Conservation (phyloP, 2,888 invertebrate species). For the Chymomyza fuscimana region DNA sequence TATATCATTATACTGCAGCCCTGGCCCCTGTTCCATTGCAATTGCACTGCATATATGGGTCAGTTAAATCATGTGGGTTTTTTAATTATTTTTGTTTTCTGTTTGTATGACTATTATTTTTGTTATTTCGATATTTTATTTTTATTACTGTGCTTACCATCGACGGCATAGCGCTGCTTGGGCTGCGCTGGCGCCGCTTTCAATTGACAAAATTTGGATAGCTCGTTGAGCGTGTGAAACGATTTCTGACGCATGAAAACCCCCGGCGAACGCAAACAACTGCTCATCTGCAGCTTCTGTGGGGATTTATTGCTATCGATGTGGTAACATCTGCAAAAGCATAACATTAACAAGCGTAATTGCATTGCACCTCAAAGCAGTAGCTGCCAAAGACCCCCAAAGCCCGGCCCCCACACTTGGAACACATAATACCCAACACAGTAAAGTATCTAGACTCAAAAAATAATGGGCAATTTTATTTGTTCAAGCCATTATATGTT, state of each 20-base stretch:
- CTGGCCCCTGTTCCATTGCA: constrained; percentile 17
- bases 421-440: too few species aligned
- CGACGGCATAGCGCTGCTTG: constrained; percentile 51
- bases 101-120: neutral
- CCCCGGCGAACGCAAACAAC: constrained; percentile 77
- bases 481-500: neutral
- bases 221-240: constrained; percentile 78
- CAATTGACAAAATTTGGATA: constrained; percentile 73
- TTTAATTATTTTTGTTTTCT: neutral
- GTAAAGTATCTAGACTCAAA: neutral
- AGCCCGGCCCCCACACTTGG: too few species aligned
- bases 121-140: neutral
- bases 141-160: constrained; percentile 66
- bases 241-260: constrained; percentile 78
- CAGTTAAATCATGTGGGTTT: constrained; percentile 8
- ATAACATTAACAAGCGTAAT: constrained; percentile 11
- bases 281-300: constrained; percentile 69
- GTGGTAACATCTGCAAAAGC: constrained; percentile 63
- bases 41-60: constrained; percentile 52
- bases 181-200: constrained; percentile 45
- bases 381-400: too few species aligned
- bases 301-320: constrained; percentile 49
- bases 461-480: neutral
- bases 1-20: neutral
- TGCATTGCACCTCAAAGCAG: neutral